Evolutionary conservation across 2,888 invertebrate genomes (phyloP).

Genomic region (Nymphalis urticae): DNA sequence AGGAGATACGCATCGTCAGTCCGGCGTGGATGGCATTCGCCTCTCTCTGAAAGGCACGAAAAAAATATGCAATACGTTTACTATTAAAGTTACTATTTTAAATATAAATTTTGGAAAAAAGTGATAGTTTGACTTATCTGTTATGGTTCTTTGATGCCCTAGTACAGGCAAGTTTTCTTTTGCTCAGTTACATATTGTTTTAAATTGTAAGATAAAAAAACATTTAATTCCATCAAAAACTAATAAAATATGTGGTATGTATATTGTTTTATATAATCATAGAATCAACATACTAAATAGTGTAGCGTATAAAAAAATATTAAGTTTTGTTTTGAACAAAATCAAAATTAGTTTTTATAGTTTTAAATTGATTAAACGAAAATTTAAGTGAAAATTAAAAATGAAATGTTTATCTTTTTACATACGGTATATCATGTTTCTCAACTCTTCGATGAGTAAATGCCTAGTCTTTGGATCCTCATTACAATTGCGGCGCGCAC

Average conservation of each 20-base stretch:
- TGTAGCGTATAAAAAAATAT: too few relatives aligned
- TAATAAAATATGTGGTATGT: neutral
- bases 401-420: conserved; percentile 8
- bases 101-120: too few relatives aligned
- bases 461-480: conserved; percentile 64
- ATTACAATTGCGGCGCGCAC: conserved; percentile 63
- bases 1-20: conserved; percentile 70
- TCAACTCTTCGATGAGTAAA: conserved; percentile 63
- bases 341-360: too few relatives aligned
- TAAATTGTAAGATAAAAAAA: neutral
- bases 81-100: neutral
- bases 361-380: too few relatives aligned
- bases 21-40: conserved; percentile 64
- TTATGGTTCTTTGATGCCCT: neutral
- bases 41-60: conserved; percentile 55
- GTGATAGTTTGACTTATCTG: neutral
- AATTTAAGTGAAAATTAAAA: neutral
- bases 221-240: neutral
- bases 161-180: conserved; percentile 2
- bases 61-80: neutral
- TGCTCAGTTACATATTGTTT: conserved; percentile 1
- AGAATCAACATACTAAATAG: too few relatives aligned
- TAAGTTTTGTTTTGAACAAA: too few relatives aligned
- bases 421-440: conserved; percentile 70
- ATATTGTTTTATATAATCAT: too few relatives aligned